Conservation (phyloP, 2,888 invertebrate species). For the Tachina fera region DNA sequence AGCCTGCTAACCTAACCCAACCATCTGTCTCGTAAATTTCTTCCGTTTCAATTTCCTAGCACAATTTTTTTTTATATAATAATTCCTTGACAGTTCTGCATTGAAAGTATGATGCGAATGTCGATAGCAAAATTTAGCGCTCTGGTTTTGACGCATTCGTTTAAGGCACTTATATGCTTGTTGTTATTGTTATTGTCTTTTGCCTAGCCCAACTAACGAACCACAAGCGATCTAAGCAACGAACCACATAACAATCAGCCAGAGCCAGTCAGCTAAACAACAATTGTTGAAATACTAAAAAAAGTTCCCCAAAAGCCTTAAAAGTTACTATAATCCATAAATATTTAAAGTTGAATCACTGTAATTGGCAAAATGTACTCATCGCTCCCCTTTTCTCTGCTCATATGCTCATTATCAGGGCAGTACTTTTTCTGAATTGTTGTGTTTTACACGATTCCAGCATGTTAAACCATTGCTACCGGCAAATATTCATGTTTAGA, state of each 20-base stretch:
- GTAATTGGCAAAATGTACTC: slow-evolving; percentile 44
- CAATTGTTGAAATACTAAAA: slow-evolving; percentile 37
- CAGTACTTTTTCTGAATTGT: slow-evolving; percentile 35
- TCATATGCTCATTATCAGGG: neutral
- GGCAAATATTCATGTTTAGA: slow-evolving; percentile 51
- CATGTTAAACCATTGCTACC: slow-evolving; percentile 67
- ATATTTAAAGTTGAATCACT: slow-evolving; percentile 58
- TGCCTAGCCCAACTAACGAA: slow-evolving; percentile 45
- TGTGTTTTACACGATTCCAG: slow-evolving; percentile 68
- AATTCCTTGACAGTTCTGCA: slow-evolving; percentile 30
- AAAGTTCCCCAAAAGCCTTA: slow-evolving; percentile 37
- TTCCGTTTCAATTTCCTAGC: neutral
- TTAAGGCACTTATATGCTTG: slow-evolving; percentile 26
- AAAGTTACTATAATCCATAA: slow-evolving; percentile 62
- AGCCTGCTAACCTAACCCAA: too few relatives aligned
- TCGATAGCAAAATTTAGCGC: slow-evolving; percentile 43
- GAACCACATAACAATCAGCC: slow-evolving; percentile 1
- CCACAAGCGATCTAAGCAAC: neutral
- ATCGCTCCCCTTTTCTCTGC: neutral
- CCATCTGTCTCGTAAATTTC: too few relatives aligned
- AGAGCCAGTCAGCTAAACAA: slow-evolving; percentile 26
- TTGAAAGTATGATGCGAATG: neutral
- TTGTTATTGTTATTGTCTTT: slow-evolving; percentile 5
- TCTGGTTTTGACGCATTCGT: slow-evolving; percentile 67
- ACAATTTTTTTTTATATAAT: neutral